These are phyloP conservation scores for Kradibia gibbosae DNA, from an alignment of 1,140 invertebrate species.

Conservation along the genomic window DNA sequence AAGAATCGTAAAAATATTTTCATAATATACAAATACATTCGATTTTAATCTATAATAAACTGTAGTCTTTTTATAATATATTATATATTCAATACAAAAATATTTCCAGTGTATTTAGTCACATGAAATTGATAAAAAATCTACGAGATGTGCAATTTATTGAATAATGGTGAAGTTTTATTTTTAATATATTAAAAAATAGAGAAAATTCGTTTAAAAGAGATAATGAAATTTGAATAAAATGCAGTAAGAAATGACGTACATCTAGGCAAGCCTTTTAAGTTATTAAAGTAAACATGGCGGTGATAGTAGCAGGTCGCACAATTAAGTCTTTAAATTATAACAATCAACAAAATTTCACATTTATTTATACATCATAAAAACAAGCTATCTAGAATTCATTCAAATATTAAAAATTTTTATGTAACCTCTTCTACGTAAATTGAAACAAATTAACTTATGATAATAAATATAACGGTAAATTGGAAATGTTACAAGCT, in stretches of 20 bases:
- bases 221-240: background rate
- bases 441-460: slow-evolving; percentile 33
- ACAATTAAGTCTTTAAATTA: slow-evolving; percentile 58
- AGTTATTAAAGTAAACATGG: slow-evolving; percentile 54
- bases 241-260: background rate
- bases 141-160: background rate
- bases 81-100: too few species aligned
- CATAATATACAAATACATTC: too few species aligned
- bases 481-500: too few species aligned
- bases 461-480: slow-evolving; percentile 30
- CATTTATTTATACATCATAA: slow-evolving; percentile 25
- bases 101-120: too few species aligned
- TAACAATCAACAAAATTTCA: slow-evolving; percentile 5
- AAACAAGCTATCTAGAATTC: slow-evolving; percentile 29
- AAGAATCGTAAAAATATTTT: slow-evolving; percentile 8
- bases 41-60: too few species aligned
- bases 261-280: background rate
- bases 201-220: slow-evolving; percentile 17
- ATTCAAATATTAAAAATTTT: slow-evolving; percentile 25
- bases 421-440: slow-evolving; percentile 1
- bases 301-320: slow-evolving; percentile 70
- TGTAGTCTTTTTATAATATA: too few species aligned
- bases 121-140: background rate
- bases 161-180: background rate
- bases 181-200: slow-evolving; percentile 11